phyloP scores from a whole-genome alignment of 2,797 vertebrate genomes.

The Staurois parvus region DNA sequence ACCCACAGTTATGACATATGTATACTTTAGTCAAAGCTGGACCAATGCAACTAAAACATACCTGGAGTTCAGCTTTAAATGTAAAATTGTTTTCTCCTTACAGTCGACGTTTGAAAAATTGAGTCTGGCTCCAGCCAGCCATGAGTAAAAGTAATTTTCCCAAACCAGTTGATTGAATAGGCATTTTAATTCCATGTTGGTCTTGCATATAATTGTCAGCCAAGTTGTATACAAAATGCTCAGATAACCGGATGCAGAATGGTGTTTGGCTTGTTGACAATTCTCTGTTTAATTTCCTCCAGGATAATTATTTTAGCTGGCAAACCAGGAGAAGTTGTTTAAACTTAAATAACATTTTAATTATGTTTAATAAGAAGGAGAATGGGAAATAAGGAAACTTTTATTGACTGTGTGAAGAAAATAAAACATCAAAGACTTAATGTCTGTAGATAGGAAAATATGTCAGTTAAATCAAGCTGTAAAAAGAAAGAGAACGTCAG shows the following conservation, averaged over 20 bases:
- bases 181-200: constrained; percentile 32
- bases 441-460: background rate
- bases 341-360: constrained; percentile 21
- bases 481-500: too few relatives aligned
- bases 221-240: constrained; percentile 31
- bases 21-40: too few relatives aligned
- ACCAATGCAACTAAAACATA: too few relatives aligned
- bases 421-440: background rate
- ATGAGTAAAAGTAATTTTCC: constrained; percentile 45
- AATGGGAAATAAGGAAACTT: background rate
- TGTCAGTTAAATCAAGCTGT: too few relatives aligned
- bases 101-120: background rate
- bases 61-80: too few relatives aligned
- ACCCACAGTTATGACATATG: too few relatives aligned
- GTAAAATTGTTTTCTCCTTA: background rate
- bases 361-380: background rate
- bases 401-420: background rate
- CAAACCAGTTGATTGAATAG: constrained; percentile 17
- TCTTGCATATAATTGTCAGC: constrained; percentile 7
- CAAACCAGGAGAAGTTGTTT: background rate
- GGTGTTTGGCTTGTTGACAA: background rate
- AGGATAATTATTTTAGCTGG: constrained; percentile 27
- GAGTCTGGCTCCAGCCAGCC: constrained; percentile 22
- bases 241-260: background rate
- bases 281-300: constrained; percentile 32